Conservation (phyloP, 2,888 invertebrate species). For the Belgica antarctica region DNA sequence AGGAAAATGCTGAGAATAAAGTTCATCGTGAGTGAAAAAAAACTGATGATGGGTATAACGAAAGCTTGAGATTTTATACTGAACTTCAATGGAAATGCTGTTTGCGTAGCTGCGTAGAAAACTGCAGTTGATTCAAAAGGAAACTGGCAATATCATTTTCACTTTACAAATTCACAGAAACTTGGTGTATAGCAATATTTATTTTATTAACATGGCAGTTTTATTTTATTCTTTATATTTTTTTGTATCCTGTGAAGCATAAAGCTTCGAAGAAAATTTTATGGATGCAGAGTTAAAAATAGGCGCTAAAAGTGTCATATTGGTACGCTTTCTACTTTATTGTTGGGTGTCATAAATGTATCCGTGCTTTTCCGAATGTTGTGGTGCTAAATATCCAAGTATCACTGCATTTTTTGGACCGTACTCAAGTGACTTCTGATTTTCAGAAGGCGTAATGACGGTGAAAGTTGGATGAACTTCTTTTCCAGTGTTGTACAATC, state of each 20-base stretch:
- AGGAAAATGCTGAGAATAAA: no score
- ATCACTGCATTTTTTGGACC: conserved; percentile 46
- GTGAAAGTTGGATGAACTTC: conserved; percentile 3
- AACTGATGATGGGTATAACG: no score
- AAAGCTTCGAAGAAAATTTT: not conserved
- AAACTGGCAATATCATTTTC: no score
- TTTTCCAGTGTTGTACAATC: not conserved
- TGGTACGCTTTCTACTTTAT: no score
- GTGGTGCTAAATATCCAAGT: conserved; percentile 48
- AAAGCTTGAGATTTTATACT: no score
- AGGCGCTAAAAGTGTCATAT: not conserved
- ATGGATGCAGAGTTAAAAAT: not conserved
- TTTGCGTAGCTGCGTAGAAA: no score
- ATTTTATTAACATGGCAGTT: conserved; percentile 7
- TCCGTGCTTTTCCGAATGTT: conserved; percentile 48
- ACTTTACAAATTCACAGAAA: no score
- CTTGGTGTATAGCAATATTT: no score
- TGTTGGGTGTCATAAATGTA: conserved; percentile 47
- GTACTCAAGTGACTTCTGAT: not conserved
- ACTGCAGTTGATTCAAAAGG: no score
- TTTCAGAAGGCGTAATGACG: not conserved
- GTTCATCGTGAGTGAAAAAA: no score
- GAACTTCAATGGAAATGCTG: no score
- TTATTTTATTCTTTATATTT: not conserved
- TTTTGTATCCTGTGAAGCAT: not conserved